Conservation (phyloP, 2,888 invertebrate species). For the Ormyrus nitidulus region DNA sequence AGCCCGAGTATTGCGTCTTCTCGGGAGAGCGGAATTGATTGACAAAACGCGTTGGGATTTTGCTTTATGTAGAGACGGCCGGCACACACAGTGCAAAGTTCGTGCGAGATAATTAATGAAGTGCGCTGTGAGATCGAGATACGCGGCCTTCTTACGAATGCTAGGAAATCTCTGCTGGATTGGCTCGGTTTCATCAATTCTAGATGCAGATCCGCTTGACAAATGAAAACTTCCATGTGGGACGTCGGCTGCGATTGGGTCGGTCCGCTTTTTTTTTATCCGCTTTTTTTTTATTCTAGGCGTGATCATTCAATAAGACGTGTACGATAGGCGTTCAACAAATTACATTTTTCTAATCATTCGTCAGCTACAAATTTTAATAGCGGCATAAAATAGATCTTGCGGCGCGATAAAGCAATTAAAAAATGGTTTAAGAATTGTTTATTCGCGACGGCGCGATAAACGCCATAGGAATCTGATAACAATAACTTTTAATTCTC, state of each 20-base stretch:
- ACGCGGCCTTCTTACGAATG: not conserved
- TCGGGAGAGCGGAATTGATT: conserved; percentile 25
- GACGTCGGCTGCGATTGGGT: not conserved
- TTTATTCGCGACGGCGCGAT: no score
- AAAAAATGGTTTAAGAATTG: no score
- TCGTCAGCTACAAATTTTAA: no score
- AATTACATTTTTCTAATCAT: no score
- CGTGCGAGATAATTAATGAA: conserved; percentile 39
- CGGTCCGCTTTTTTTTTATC: no score
- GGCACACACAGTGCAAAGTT: not conserved
- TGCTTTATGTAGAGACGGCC: not conserved
- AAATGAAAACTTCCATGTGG: not conserved
- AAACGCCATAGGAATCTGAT: no score
- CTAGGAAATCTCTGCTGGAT: not conserved
- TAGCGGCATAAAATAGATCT: no score
- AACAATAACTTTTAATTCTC: no score
- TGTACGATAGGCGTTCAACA: no score
- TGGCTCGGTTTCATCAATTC: conserved; percentile 18
- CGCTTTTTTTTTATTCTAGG: no score
- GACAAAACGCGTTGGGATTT: conserved; percentile 48
- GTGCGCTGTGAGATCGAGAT: conserved; percentile 7
- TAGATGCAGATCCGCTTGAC: not conserved
- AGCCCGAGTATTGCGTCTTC: conserved; percentile 11
- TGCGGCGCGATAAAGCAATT: no score
- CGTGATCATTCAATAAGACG: no score